Conservation (phyloP, 2,888 invertebrate species). For the Linnaemya vulpina region DNA sequence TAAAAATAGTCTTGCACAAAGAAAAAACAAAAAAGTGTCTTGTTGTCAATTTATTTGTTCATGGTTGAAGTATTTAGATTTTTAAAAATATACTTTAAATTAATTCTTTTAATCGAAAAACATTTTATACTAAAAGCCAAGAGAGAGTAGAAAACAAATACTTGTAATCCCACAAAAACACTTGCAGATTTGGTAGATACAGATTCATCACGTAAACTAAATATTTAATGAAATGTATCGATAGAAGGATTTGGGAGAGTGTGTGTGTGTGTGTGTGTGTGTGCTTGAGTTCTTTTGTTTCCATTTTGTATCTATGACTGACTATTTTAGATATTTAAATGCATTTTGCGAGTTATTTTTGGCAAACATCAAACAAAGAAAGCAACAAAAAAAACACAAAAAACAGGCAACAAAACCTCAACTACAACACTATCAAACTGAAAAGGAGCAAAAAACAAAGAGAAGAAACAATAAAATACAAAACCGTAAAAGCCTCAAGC, state of each 20-base stretch:
- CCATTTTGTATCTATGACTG: constrained; percentile 52
- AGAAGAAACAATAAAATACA: constrained; percentile 45
- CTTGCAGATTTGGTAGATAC: constrained; percentile 6
- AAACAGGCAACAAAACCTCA: constrained; percentile 22
- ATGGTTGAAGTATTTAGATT: constrained; percentile 68
- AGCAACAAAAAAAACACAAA: constrained; percentile 21
- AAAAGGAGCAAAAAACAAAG: constrained; percentile 43
- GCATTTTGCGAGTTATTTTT: constrained; percentile 70
- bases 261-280: neutral
- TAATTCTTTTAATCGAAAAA: constrained; percentile 45
- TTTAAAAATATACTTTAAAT: constrained; percentile 52
- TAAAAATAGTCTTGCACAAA: constrained; percentile 45
- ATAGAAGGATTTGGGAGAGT: neutral
- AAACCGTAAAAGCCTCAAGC: constrained; percentile 57
- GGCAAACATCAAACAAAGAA: constrained; percentile 68
- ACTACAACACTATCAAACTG: constrained; percentile 51
- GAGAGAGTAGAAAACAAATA: constrained; percentile 16
- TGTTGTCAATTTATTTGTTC: constrained; percentile 72
- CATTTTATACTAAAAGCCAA: constrained; percentile 30
- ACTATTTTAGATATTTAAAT: constrained; percentile 68
- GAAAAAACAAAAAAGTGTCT: constrained; percentile 47
- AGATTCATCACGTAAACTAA: constrained; percentile 64
- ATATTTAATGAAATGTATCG: constrained; percentile 66
- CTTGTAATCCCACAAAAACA: constrained; percentile 33
- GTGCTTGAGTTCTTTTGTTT: neutral